phyloP scores from a whole-genome alignment of 2,888 invertebrate genomes.

The Auanema sp. region DNA sequence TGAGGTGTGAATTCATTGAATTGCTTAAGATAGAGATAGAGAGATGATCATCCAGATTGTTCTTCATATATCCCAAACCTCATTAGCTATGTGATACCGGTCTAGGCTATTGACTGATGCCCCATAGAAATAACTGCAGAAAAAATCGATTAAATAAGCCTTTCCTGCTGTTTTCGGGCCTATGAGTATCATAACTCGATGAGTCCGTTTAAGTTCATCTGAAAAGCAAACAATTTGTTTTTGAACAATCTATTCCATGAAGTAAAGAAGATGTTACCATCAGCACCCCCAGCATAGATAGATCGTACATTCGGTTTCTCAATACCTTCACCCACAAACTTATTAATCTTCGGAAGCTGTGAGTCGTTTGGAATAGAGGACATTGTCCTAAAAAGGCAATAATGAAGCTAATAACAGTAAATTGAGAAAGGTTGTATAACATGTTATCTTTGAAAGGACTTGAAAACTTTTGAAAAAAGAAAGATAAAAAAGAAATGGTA shows the following conservation, averaged over 20 bases:
- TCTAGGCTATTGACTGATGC: constrained; percentile 25
- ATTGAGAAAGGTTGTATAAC: too few species aligned
- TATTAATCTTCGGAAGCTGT: constrained; percentile 19
- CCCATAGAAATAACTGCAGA: constrained; percentile 53
- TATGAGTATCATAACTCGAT: constrained; percentile 41
- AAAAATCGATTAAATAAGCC: constrained; percentile 46
- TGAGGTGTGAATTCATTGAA: constrained; percentile 45
- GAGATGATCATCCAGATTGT: background rate
- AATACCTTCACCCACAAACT: constrained; percentile 49
- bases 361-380: constrained; percentile 12
- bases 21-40: constrained; percentile 28
- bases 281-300: constrained; percentile 42
- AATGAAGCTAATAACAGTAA: background rate
- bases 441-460: too few species aligned
- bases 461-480: too few species aligned
- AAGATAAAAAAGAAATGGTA: too few species aligned
- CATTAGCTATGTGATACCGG: constrained; percentile 49
- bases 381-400: constrained; percentile 11
- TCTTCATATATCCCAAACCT: constrained; percentile 19
- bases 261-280: constrained; percentile 27
- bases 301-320: constrained; percentile 42
- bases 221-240: constrained; percentile 13
- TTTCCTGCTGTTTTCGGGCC: constrained; percentile 45
- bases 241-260: constrained; percentile 10
- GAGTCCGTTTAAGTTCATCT: constrained; percentile 38